Conservation (phyloP, 1,140 invertebrate species). For the Heliconius nattereri region DNA sequence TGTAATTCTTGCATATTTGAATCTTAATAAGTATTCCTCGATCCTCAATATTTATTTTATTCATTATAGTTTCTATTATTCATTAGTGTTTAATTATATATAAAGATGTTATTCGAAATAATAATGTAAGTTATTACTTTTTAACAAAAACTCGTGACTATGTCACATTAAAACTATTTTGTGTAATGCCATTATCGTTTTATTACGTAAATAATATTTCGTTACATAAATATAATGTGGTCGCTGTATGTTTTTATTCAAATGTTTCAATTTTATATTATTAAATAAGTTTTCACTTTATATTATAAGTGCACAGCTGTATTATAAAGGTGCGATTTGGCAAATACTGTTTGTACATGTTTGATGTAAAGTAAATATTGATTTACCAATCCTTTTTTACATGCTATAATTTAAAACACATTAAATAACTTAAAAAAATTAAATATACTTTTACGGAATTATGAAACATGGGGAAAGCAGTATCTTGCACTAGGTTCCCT, state of each 20-base stretch:
- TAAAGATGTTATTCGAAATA: constrained; percentile 36
- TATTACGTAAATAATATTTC: neutral
- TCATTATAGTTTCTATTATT: neutral
- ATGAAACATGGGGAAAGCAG: no score
- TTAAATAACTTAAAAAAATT: no score
- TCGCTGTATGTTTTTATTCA: neutral
- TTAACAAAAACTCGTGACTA: neutral
- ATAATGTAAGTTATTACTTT: constrained; percentile 31
- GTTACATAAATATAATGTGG: neutral
- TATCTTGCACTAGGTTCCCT: no score
- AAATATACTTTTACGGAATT: no score
- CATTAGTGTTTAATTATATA: constrained; percentile 18
- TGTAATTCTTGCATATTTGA: constrained; percentile 15
- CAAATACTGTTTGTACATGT: neutral
- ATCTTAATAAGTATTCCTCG: neutral
- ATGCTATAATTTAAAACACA: no score
- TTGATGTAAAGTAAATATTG: no score
- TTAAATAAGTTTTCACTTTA: neutral
- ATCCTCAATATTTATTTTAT: constrained; percentile 22
- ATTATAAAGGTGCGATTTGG: neutral
- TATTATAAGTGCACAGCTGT: neutral
- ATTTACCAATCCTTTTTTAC: no score
- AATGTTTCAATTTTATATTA: neutral
- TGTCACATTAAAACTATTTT: neutral
- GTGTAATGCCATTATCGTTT: neutral